Evolutionary conservation across 2,113 vertebrate genomes (phyloP).

Genomic region (Sorex fumeus): DNA sequence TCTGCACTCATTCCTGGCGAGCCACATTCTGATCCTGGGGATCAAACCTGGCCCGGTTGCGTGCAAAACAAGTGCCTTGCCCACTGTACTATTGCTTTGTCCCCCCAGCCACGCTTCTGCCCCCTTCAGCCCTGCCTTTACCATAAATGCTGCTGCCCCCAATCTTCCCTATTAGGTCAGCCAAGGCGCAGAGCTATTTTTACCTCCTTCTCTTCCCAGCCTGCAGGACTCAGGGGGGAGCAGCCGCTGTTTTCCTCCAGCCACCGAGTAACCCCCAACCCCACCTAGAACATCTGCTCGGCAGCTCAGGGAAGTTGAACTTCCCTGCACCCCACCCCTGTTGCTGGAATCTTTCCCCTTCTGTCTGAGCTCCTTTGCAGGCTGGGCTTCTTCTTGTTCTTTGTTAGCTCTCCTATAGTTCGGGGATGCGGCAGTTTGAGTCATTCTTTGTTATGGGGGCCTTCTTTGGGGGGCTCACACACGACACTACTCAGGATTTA

Average conservation of each 20-base stretch:
- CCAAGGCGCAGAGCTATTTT: slow-evolving; percentile 75
- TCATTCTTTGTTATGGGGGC: background rate
- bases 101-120: background rate
- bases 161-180: slow-evolving; percentile 79
- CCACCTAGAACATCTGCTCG: slow-evolving; percentile 57
- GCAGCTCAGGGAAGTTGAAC: slow-evolving; percentile 22
- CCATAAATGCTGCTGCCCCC: slow-evolving; percentile 65
- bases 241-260: slow-evolving; percentile 41
- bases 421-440: background rate
- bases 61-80: too few relatives aligned
- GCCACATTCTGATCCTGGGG: too few relatives aligned
- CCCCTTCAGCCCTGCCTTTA: slow-evolving; percentile 45
- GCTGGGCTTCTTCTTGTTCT: background rate
- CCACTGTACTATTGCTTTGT: too few relatives aligned
- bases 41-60: too few relatives aligned
- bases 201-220: slow-evolving; percentile 70
- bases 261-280: background rate
- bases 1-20: too few relatives aligned
- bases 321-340: background rate
- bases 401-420: background rate
- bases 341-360: slow-evolving; percentile 31
- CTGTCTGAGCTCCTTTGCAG: background rate
- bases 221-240: slow-evolving; percentile 23
- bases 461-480: too few relatives aligned
- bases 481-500: too few relatives aligned